Conservation (phyloP, 2,797 vertebrate genomes). For the Australoheros facetus region DNA sequence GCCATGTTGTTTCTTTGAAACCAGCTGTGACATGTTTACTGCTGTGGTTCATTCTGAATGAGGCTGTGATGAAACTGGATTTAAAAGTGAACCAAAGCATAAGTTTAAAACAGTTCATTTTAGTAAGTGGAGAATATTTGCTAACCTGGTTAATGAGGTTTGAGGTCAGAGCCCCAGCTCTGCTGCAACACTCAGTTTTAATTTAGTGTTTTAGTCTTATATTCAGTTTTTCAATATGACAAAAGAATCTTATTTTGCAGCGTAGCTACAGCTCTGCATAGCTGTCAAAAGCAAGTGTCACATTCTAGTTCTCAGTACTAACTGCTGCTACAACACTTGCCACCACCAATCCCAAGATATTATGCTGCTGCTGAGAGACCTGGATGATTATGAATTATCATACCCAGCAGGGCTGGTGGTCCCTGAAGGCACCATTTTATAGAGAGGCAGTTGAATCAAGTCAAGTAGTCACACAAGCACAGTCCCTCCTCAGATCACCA, state of each 20-base stretch:
- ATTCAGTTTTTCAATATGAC: neutral
- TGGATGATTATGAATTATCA: neutral
- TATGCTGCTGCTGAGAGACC: neutral
- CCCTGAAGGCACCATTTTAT: conserved; percentile 31
- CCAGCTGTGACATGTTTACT: neutral
- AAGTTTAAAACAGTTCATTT: neutral
- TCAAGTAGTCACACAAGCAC: neutral
- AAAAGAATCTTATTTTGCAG: neutral
- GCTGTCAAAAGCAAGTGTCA: neutral
- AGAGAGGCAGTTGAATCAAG: neutral
- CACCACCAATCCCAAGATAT: neutral
- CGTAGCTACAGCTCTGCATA: neutral
- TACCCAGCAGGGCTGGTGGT: neutral
- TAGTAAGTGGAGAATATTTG: neutral
- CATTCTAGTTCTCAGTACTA: neutral
- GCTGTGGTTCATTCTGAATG: neutral
- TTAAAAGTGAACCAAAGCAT: neutral
- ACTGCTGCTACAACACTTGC: neutral
- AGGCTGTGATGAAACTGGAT: neutral
- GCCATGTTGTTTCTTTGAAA: neutral
- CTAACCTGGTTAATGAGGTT: neutral
- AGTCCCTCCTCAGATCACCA: neutral
- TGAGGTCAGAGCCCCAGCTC: conserved; percentile 1
- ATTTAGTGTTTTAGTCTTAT: neutral
- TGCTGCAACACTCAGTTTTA: neutral